Percentiles rank a stretch among this genome's conserved stretches.
Evolutionary conservation across 2,797 vertebrate species (phyloP).

Genomic region (Philypnodon macrostomus): DNA sequence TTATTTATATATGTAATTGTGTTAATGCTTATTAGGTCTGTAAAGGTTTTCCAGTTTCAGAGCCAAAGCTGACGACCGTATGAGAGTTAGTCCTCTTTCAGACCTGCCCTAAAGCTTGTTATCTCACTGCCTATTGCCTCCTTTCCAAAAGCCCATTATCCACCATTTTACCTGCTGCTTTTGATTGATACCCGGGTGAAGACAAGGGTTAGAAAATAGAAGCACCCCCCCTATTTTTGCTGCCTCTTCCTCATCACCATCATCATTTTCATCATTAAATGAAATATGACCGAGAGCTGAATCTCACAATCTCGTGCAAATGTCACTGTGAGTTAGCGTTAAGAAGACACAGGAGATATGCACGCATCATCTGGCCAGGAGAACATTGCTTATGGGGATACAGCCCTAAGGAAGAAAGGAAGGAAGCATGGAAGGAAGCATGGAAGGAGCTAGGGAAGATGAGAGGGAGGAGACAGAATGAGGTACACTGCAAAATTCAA

Average conservation of each 20-base stretch:
- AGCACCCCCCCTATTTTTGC: conserved; percentile 11
- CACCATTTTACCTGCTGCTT: conserved; percentile 45
- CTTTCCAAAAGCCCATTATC: conserved; percentile 53
- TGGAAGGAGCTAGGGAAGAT: background rate
- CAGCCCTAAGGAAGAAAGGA: conserved; percentile 64
- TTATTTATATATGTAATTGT: no score
- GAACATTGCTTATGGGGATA: conserved; percentile 80
- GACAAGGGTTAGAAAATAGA: conserved; percentile 69
- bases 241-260: conserved; percentile 65
- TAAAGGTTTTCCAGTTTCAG: no score
- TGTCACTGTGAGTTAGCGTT: conserved; percentile 75
- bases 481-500: no score
- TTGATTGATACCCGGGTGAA: conserved; percentile 74
- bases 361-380: conserved; percentile 80
- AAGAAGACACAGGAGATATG: conserved; percentile 79
- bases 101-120: conserved; percentile 39
- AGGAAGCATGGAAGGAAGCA: conserved; percentile 5
- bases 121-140: conserved; percentile 16
- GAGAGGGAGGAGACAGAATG: conserved; percentile 17
- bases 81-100: conserved; percentile 13
- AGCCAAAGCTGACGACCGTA: conserved; percentile 8
- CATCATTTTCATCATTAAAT: conserved; percentile 81
- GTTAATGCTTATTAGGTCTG: no score
- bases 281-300: conserved; percentile 80
- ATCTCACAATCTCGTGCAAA: conserved; percentile 78